Evolutionary conservation across 2,888 invertebrate species (phyloP).

Genomic region (Scotopteryx bipunctaria): DNA sequence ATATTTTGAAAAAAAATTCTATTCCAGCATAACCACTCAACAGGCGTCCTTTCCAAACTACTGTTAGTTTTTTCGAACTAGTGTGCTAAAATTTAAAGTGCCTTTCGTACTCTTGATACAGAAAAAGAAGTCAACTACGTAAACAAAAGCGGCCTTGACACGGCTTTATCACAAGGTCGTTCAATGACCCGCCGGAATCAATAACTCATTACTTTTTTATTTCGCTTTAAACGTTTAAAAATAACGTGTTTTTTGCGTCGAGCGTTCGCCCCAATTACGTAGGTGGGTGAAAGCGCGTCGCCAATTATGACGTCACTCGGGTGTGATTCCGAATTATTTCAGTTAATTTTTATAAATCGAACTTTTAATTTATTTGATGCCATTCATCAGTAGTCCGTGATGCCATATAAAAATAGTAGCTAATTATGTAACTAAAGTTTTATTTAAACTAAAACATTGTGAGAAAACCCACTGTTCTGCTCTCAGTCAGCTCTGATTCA

Average conservation of each 20-base stretch:
- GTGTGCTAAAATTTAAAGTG: too few relatives aligned
- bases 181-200: constrained; percentile 58
- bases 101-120: too few relatives aligned
- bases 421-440: too few relatives aligned
- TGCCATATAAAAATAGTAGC: too few relatives aligned
- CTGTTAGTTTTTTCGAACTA: too few relatives aligned
- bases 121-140: constrained; percentile 40
- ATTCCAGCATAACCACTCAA: too few relatives aligned
- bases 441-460: too few relatives aligned
- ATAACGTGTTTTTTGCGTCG: constrained; percentile 61
- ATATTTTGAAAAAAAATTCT: too few relatives aligned
- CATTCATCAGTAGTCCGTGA: constrained; percentile 29
- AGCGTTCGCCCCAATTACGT: constrained; percentile 51
- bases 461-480: too few relatives aligned
- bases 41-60: too few relatives aligned
- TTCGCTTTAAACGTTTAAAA: constrained; percentile 65
- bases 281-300: constrained; percentile 48
- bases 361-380: constrained; percentile 32
- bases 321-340: constrained; percentile 37
- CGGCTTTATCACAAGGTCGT: constrained; percentile 48
- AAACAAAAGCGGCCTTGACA: constrained; percentile 66
- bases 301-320: constrained; percentile 55
- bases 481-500: too few relatives aligned
- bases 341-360: constrained; percentile 39
- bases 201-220: constrained; percentile 73